Conservation (phyloP, 1,140 invertebrate species). For the Plodia interpunctella region DNA sequence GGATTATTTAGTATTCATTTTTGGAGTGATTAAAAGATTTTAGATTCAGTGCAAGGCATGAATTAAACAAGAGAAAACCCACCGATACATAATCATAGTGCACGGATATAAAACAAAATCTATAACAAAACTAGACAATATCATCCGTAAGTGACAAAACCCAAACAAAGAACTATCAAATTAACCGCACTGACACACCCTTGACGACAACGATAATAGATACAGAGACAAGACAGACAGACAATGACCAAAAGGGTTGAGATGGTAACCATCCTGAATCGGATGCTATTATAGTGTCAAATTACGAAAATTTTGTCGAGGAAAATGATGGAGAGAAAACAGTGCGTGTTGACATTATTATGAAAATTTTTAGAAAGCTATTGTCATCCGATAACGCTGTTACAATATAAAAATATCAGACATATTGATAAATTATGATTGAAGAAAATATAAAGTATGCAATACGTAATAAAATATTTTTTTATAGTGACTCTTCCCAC, state of each 20-base stretch:
- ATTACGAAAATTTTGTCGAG: constrained; percentile 20
- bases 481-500: no score
- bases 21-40: no score
- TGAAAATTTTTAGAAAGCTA: no score
- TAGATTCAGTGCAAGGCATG: no score
- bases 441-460: no score
- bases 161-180: constrained; percentile 3
- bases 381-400: no score
- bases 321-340: not conserved
- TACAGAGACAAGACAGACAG: not conserved
- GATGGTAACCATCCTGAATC: not conserved
- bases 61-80: no score
- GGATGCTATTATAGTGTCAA: constrained; percentile 34
- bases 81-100: not conserved
- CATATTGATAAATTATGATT: no score
- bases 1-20: no score
- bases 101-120: not conserved
- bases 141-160: not conserved
- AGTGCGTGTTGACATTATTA: no score
- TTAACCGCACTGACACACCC: not conserved
- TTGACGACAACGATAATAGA: not conserved
- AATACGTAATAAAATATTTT: no score
- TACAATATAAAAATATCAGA: no score
- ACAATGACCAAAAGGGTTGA: constrained; percentile 8
- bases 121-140: not conserved